These are phyloP conservation scores for Epirrita christyi DNA, from an alignment of 2,888 invertebrate species.

Conservation along the genomic window DNA sequence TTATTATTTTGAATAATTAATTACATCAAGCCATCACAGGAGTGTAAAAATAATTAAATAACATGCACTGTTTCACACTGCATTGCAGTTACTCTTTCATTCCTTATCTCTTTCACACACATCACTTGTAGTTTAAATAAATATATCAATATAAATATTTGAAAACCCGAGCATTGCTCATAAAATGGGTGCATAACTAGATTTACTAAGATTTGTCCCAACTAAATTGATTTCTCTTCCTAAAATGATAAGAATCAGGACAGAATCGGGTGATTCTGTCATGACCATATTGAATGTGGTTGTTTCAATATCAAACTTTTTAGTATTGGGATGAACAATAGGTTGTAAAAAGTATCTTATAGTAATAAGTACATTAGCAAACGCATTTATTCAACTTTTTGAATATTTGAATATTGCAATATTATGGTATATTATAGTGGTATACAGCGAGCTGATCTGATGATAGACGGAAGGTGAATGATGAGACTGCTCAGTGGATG, in stretches of 20 bases:
- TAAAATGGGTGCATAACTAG: too few species aligned
- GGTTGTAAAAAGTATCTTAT: constrained; percentile 15
- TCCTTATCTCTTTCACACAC: constrained; percentile 30
- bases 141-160: neutral
- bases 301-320: neutral
- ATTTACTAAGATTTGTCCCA: too few species aligned
- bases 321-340: neutral
- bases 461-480: too few species aligned
- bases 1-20: constrained; percentile 32
- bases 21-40: constrained; percentile 39
- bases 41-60: constrained; percentile 30
- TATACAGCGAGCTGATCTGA: too few species aligned
- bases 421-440: too few species aligned
- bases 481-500: too few species aligned
- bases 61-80: constrained; percentile 52
- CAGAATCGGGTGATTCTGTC: too few species aligned
- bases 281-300: too few species aligned
- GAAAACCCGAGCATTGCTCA: neutral
- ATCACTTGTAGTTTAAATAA: neutral
- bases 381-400: constrained; percentile 18
- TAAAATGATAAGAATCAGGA: too few species aligned
- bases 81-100: constrained; percentile 56
- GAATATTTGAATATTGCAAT: neutral
- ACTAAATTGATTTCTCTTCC: too few species aligned
- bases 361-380: constrained; percentile 35